Conservation (phyloP, 2,888 invertebrate species). For the Hoplodrina blanda region DNA sequence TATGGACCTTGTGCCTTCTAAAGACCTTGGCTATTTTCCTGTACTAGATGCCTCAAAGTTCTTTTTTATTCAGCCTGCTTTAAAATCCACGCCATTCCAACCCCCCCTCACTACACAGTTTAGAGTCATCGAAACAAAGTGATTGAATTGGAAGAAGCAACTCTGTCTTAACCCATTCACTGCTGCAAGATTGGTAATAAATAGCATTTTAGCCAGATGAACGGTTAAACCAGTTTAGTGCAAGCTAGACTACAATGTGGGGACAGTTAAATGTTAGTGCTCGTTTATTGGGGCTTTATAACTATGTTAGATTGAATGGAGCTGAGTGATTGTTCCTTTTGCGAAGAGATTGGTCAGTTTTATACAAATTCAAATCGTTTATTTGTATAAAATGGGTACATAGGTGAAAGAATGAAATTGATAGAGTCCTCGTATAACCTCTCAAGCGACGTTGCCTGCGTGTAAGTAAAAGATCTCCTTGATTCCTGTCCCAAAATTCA, state of each 20-base stretch:
- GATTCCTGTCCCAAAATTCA: too few relatives aligned
- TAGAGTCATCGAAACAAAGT: constrained; percentile 78
- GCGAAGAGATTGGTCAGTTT: neutral
- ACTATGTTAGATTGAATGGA: constrained; percentile 45
- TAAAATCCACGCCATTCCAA: constrained; percentile 28
- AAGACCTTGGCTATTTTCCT: too few relatives aligned
- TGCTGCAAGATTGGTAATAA: constrained; percentile 61
- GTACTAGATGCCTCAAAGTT: too few relatives aligned
- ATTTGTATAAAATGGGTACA: too few relatives aligned
- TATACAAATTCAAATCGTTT: neutral
- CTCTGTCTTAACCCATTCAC: constrained; percentile 80
- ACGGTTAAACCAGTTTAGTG: constrained; percentile 53
- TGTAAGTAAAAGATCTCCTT: too few relatives aligned
- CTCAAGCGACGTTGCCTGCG: too few relatives aligned
- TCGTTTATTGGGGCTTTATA: constrained; percentile 37
- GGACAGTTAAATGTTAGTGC: constrained; percentile 41
- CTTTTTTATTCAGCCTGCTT: too few relatives aligned
- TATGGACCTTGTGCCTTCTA: too few relatives aligned
- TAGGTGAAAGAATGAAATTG: too few relatives aligned
- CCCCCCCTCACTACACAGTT: constrained; percentile 32
- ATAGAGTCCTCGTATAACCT: too few relatives aligned
- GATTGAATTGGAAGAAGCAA: constrained; percentile 83
- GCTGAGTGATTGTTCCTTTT: constrained; percentile 34
- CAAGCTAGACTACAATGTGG: constrained; percentile 52
- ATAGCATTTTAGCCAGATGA: constrained; percentile 77